Evolutionary conservation across 2,888 invertebrate genomes (phyloP).

Genomic region (Mythimna pallens): DNA sequence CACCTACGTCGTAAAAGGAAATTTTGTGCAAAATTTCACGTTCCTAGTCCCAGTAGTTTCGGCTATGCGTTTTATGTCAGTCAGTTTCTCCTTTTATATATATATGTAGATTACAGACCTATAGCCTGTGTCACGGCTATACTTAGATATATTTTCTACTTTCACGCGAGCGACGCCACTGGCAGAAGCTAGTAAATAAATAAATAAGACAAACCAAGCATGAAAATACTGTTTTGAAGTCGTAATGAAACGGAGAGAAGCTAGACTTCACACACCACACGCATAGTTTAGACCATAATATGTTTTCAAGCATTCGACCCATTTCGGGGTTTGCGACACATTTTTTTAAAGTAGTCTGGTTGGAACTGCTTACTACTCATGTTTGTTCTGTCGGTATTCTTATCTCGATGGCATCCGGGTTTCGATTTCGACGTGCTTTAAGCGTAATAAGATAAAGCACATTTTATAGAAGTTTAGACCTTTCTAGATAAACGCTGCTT

Average conservation of each 20-base stretch:
- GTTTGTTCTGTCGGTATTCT: constrained; percentile 46
- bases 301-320: neutral
- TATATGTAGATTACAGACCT: no score
- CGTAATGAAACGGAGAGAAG: neutral
- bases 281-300: neutral
- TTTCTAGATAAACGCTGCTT: neutral
- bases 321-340: constrained; percentile 3
- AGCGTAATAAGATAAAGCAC: neutral
- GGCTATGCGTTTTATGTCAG: no score
- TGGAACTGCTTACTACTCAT: constrained; percentile 9
- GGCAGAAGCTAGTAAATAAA: no score
- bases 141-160: no score
- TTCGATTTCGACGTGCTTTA: constrained; percentile 4
- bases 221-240: neutral
- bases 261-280: constrained; percentile 7
- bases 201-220: no score
- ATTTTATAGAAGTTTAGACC: constrained; percentile 3
- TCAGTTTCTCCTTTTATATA: no score
- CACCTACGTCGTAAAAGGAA: no score
- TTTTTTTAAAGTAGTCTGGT: constrained; percentile 31
- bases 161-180: no score
- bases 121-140: no score
- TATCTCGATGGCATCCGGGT: constrained; percentile 51
- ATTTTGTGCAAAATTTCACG: no score
- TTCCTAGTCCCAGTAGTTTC: no score